Conservation (phyloP, 2,113 vertebrate species). For the Microtus oregoni region DNA sequence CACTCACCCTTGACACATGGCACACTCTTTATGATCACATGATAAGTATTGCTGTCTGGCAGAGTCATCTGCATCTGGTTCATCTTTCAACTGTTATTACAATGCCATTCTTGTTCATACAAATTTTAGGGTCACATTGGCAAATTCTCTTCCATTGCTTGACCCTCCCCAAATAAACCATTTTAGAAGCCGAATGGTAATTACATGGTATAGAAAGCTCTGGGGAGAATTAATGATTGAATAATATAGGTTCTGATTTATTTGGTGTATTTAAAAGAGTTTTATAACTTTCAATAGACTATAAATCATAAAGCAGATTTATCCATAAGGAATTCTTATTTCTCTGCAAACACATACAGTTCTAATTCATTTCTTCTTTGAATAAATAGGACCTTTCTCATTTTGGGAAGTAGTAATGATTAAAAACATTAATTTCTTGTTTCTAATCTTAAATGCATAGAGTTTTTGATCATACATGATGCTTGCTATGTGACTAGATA, state of each 20-base stretch:
- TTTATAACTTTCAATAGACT: not conserved
- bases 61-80: not conserved
- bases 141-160: not conserved
- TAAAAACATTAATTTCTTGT: not conserved
- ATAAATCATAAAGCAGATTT: constrained; percentile 26
- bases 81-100: not conserved
- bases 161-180: not conserved
- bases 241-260: not conserved
- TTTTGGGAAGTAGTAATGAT: not conserved
- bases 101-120: not conserved
- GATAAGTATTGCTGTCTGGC: not conserved
- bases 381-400: not conserved
- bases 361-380: constrained; percentile 7
- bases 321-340: not conserved
- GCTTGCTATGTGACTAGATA: not conserved
- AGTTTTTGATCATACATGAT: not conserved
- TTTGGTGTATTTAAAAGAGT: not conserved
- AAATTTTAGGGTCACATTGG: constrained; percentile 17
- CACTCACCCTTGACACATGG: not conserved
- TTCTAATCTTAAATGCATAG: not conserved
- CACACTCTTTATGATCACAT: not conserved
- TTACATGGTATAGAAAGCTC: constrained; percentile 15
- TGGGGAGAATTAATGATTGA: constrained; percentile 18
- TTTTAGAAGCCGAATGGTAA: not conserved
- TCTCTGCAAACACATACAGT: not conserved